Percentiles rank a stretch among this genome's conserved stretches.
Conservation (phyloP, 2,888 invertebrate genomes). For the Pelosia muscerda region DNA sequence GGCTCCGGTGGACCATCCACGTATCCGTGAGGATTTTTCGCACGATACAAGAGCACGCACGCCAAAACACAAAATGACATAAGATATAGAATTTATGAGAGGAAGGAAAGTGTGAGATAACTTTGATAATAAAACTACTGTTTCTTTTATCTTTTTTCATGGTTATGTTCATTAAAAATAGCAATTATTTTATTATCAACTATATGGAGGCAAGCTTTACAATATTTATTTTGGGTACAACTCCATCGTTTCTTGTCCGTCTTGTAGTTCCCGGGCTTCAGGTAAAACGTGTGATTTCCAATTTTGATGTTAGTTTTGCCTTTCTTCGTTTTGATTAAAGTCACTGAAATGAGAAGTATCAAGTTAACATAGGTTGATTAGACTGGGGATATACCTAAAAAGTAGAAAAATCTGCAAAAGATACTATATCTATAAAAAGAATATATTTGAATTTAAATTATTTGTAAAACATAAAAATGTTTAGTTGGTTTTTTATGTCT, state of each 20-base stretch:
- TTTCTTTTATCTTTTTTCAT: constrained; percentile 65
- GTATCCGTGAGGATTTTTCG: too few species aligned
- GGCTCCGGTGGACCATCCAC: too few species aligned
- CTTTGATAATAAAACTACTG: not conserved
- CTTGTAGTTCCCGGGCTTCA: constrained; percentile 65
- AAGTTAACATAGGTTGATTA: not conserved
- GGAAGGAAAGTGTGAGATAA: not conserved
- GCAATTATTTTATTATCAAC: constrained; percentile 71
- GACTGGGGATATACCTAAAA: not conserved
- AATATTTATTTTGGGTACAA: constrained; percentile 74
- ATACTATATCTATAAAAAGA: not conserved
- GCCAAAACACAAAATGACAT: too few species aligned
- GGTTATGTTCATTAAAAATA: constrained; percentile 72
- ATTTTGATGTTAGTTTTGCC: constrained; percentile 73
- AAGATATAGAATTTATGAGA: not conserved
- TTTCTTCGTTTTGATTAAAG: constrained; percentile 67
- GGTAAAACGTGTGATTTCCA: constrained; percentile 69
- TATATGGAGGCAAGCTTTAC: constrained; percentile 68
- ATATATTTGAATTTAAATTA: too few species aligned
- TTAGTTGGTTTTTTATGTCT: too few species aligned
- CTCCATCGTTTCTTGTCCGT: constrained; percentile 64
- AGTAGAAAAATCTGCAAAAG: too few species aligned
- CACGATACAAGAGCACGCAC: too few species aligned
- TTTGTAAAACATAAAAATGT: too few species aligned
- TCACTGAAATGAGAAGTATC: constrained; percentile 59